A percentile compares a stretch with the other conserved stretches of the same genome.
Evolutionary conservation across 23 tunicate species (phyloP).

Genomic region (Halocynthia roretzi): DNA sequence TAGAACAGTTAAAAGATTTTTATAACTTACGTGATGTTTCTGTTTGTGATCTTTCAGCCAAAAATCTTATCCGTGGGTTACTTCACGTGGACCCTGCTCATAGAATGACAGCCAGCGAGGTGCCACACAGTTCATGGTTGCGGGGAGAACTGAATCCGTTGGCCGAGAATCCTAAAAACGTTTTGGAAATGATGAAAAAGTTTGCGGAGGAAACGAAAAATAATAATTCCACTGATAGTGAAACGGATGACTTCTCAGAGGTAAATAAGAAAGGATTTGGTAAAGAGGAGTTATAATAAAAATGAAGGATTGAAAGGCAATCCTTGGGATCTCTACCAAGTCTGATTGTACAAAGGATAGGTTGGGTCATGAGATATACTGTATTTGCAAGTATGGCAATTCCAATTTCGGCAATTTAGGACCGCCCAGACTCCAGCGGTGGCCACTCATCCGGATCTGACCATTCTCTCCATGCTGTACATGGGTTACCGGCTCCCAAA

Average conservation of each 20-base stretch:
- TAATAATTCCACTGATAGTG: constrained; percentile 18
- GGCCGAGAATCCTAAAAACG: constrained; percentile 55
- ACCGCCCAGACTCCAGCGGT: constrained; percentile 23
- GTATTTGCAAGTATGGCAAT: no score
- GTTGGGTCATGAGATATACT: no score
- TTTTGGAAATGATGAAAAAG: constrained; percentile 73
- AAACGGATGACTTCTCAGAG: not conserved
- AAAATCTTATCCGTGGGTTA: constrained; percentile 40
- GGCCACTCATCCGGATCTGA: constrained; percentile 9
- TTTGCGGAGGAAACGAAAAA: constrained; percentile 69
- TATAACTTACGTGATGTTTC: no score
- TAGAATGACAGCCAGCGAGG: constrained; percentile 76
- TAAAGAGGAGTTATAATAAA: no score
- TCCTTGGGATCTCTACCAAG: no score
- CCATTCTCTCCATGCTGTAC: constrained; percentile 2
- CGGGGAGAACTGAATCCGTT: constrained; percentile 36
- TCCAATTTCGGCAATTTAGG: not conserved
- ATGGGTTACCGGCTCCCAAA: constrained; percentile 22
- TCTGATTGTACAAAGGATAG: no score
- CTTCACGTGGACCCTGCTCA: constrained; percentile 77
- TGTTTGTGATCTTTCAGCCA: constrained; percentile 43
- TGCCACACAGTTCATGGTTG: constrained; percentile 61
- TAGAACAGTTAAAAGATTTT: no score
- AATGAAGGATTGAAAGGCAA: no score
- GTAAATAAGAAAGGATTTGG: no score